Evolutionary conservation across 2,113 vertebrate genomes (phyloP), one percentile per base, ranked within the genome.

Genomic region (Sprattus sprattus): DNA sequence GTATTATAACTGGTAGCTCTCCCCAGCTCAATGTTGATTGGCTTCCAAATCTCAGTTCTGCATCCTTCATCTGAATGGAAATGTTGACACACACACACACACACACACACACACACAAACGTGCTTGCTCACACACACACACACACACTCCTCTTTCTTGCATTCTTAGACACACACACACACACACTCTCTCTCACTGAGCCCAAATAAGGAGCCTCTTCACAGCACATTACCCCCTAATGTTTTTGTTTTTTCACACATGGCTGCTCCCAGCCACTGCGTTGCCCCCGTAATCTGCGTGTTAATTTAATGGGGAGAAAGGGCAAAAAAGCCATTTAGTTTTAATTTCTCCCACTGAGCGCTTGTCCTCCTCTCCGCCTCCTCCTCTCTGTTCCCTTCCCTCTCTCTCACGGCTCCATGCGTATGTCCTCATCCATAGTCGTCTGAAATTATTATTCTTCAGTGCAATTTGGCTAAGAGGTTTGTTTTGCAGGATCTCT

Each of bases 201-300:
- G 28, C 86, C 52, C 81, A 83, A 83, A 86, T 84, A 60, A 49
- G 78, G 50, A n/a, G 39, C 45, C n/a, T 80, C 85, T 86, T 81
- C 86, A 89, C 87, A 89, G 80, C 25, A 86, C 89, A 89, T 91
- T 89, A 90, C 67, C 15, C 50, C 5, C 84, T 83, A 89, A 64
- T 88, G 87, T 89, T 90, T 88, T 88, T 82, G 81, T 82, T 83
- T 86, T 88, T 87, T 60, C 49, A 85, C 86, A 81, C 80, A 82
- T 85, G 84, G 83, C 46, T 67, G 85, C 32, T 71, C 39, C 64
- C 83, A 83, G 88, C 0, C 71, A 28, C 32, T 39, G 25, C 54
- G 50, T 46, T 5, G 20, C 45, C 81, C 86, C 57, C 22, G 52
- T 85, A 71, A 83, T 86, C 81, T 44, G 50, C 71, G 28, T 90